A percentile compares a stretch with the other conserved stretches of the same genome.
These are phyloP conservation scores for Elephantulus edwardii DNA, from an alignment of 2,113 vertebrate genomes.

Conservation along the genomic window DNA sequence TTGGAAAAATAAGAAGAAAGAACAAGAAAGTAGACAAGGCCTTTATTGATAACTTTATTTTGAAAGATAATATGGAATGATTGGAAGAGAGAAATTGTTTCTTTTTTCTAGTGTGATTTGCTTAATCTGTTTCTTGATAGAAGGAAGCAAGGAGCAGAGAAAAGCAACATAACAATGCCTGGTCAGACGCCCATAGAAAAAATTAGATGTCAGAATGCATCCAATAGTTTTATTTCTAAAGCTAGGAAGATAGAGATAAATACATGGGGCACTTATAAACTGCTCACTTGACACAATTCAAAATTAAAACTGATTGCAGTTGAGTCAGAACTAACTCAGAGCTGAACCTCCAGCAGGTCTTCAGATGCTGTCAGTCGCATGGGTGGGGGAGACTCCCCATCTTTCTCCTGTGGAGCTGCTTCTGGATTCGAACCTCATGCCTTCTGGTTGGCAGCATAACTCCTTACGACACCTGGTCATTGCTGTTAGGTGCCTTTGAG, in stretches of 20 bases:
- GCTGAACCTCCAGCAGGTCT: too few species aligned
- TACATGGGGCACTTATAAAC: background rate
- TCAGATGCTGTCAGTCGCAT: too few species aligned
- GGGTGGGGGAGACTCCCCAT: too few species aligned
- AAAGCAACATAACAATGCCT: background rate
- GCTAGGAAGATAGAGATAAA: background rate
- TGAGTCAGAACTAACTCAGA: too few species aligned
- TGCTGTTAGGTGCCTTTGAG: too few species aligned
- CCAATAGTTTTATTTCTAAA: background rate
- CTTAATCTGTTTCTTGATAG: background rate
- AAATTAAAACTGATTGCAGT: too few species aligned
- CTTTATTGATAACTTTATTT: background rate
- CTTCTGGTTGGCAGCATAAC: too few species aligned
- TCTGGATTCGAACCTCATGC: too few species aligned
- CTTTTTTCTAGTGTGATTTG: background rate
- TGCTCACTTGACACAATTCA: background rate
- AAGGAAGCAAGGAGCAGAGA: background rate
- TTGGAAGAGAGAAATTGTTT: too few species aligned
- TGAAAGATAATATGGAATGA: background rate
- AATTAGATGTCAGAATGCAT: background rate
- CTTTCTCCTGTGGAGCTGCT: too few species aligned
- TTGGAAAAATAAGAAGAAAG: background rate
- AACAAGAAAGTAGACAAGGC: background rate
- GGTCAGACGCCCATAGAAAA: background rate
- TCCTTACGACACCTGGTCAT: too few species aligned